Evolutionary conservation across 2,797 vertebrate genomes (phyloP), one percentile per base, ranked within the genome.

Genomic region (Tinamus major): DNA sequence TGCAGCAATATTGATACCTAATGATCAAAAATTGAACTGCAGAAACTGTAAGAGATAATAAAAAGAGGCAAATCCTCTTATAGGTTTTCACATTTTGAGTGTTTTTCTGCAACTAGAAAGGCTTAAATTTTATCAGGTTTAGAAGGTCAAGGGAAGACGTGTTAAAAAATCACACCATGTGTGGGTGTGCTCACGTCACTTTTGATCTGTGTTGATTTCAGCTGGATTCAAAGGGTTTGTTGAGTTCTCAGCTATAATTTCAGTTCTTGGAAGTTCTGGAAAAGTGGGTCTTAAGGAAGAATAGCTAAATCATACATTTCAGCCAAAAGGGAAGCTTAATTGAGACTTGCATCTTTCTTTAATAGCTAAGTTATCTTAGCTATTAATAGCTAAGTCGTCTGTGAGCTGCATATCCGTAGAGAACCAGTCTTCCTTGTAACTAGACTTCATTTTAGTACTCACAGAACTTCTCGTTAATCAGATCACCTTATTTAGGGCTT

Each of bases 41-140:
- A 70, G 17, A 81, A 81, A 88, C 7, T 39, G 13, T 33, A 31
- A 82, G 20, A 78, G 85, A 77, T 67, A 10, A 12, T 51, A 51
- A 76, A 64, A 72, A 11, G 9, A 62, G 62, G 85, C 70, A 33
- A 69, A 65, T 56, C 8, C 1, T 71, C 12, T 49, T 85, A 24
- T 65, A 89, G 59, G 77, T 64, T 82, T 90, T 89, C 44, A 58
- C 53, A 41, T 85, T 85, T n/a, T 51, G 6, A 74, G 15, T 44
- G 17, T 6, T 85, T 89, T 85, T 79, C n/a, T 70, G 46, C 48
- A 91, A 27, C n/a, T 13, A 87, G 49, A 77, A 86, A 89, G 89
- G 1, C 13, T 67, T 31, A 59, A 87, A 6, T 29, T 44, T 89
- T 61, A 77, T 27, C 33, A 62, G 56, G 14, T 68, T 88, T 71